These are phyloP conservation scores for Alosa sapidissima DNA, from an alignment of 2,797 vertebrate species.

Conservation along the genomic window DNA sequence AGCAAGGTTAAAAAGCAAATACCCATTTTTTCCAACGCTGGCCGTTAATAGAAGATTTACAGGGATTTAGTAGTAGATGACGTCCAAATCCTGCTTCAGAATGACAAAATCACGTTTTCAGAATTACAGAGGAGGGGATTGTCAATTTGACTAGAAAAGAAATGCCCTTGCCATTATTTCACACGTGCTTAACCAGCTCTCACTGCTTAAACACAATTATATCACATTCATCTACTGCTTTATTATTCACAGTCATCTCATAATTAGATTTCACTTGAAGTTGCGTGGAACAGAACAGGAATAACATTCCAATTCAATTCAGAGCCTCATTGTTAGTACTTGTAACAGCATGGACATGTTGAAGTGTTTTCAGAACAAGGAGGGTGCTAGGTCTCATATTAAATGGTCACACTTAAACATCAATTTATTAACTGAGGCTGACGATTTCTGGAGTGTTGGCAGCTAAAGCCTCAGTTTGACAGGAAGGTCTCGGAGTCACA, in stretches of 20 bases:
- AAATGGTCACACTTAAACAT: not conserved
- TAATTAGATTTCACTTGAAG: slow-evolving; percentile 4
- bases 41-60: not conserved
- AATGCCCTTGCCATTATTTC: slow-evolving; percentile 11
- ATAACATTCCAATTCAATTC: not conserved
- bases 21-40: not conserved
- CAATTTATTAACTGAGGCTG: slow-evolving; percentile 22
- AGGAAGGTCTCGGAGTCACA: not conserved
- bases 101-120: not conserved
- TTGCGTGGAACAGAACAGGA: not conserved
- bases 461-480: not conserved
- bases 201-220: not conserved
- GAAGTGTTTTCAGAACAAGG: not conserved
- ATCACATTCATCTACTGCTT: not conserved
- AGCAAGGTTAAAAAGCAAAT: not conserved
- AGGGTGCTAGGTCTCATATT: not conserved
- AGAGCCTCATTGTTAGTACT: slow-evolving; percentile 3
- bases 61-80: not conserved
- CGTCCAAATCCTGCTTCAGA: not conserved
- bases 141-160: slow-evolving; percentile 17
- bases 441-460: not conserved
- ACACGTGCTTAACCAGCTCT: not conserved
- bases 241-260: not conserved
- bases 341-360: not conserved
- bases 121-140: slow-evolving; percentile 53